Evolutionary conservation across 1,140 invertebrate genomes (phyloP), one percentile per base, ranked within the genome.

Genomic region (Oryctes rhinoceros): DNA sequence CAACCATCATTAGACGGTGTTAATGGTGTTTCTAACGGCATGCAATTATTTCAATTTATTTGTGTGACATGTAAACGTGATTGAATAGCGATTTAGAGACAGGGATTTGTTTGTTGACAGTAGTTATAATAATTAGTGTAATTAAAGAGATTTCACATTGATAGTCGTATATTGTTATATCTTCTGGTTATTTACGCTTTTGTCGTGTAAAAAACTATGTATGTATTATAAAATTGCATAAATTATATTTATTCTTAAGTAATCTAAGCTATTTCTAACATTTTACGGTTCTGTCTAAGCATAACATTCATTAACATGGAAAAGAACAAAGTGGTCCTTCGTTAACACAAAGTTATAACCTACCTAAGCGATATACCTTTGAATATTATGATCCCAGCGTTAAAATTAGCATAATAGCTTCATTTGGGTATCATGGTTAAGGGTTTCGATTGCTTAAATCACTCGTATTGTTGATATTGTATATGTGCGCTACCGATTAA

Each of bases 311-410:
- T 44, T 44, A 59, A 15, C 6, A 18, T 6, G 7, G 15, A 59
- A 59, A 59, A 59, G 3, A 59, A 71, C 10, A 24, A 71, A 0
- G 35, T 35, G 5, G 10, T 76, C 47, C 39, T 76, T 15, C 35
- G 3, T 48, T 47, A 76, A 76, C 47, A 76, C 9, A 59, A 59
- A 24, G n/a, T 74, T 74, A 74, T 74, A 30, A 74, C 37, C 24
- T 18, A n/a, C 15, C 18, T 15, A 6, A 18, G 53, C 18, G n/a
- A 18, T 59, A 59, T 18, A 59, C 53, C 53, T 24, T 71, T 24
- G 6, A 71, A 71, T 59, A 15, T 24, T 71, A 71, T 9, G 9
- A 35, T 71, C 20, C 24, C 4, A 71, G 30, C 65, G 35, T 6
- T 0, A 37, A 37, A 35, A 71, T 71, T 71, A 71, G 65, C 65